Conservation (phyloP, 2,888 invertebrate genomes). For the Allygus modestus region DNA sequence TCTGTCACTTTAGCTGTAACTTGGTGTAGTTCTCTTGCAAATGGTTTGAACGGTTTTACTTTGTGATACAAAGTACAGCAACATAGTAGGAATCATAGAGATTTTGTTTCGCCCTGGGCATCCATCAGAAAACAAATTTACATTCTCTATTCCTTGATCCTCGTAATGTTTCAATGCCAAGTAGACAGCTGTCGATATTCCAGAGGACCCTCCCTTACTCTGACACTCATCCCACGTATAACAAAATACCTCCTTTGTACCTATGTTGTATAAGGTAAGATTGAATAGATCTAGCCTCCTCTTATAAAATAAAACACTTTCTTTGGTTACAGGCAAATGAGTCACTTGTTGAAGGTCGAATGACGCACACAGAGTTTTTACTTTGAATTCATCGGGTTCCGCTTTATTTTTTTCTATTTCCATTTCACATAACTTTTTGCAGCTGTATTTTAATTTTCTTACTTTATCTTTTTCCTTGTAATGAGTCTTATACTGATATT, state of each 20-base stretch:
- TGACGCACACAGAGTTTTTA: too few relatives aligned
- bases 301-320: too few relatives aligned
- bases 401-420: too few relatives aligned
- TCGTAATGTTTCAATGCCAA: background rate
- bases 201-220: background rate
- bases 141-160: background rate
- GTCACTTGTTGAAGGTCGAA: too few relatives aligned
- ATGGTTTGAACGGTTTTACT: conserved; percentile 13
- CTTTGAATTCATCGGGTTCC: too few relatives aligned
- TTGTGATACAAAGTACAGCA: conserved; percentile 24
- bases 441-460: too few relatives aligned
- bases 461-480: too few relatives aligned
- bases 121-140: conserved; percentile 47
- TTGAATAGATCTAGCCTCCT: background rate
- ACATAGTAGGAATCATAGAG: conserved; percentile 30
- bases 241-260: background rate
- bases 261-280: conserved; percentile 6
- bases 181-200: background rate
- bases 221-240: background rate
- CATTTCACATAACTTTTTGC: too few relatives aligned
- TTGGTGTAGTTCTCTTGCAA: conserved; percentile 23
- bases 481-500: too few relatives aligned
- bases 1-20: conserved; percentile 25
- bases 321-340: too few relatives aligned
- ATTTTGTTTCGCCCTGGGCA: conserved; percentile 46